Evolutionary conservation across 1,140 invertebrate genomes (phyloP), one percentile per base, ranked within the genome.

Genomic region (Drosophila hydei): DNA sequence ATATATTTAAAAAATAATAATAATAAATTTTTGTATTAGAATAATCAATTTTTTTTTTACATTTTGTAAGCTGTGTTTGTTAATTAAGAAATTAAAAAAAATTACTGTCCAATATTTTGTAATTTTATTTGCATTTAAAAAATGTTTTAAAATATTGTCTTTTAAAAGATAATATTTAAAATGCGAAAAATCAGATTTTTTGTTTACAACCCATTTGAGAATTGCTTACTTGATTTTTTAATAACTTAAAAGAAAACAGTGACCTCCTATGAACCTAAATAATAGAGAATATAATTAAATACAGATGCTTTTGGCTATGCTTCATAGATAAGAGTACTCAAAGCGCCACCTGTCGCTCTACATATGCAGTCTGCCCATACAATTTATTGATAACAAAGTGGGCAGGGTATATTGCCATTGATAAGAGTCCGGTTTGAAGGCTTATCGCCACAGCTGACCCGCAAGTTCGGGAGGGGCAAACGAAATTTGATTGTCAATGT

Each of bases 361-460:
- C 4, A 27, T 48, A n/a, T 48, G 48, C 30, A 9, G 27, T 7
- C 8, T 25, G 3, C 14, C 0, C n/a, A 11, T 3, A 33, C 11
- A 33, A 33, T 33, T 33, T 11, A 4, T n/a, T 54, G 30, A 36
- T 21, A 47, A 23, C 14, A 23, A 50, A 50, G 8, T 23, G 45
- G 64, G 65, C 40, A 38, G 4, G 40, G 16, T 16, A 11, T 21
- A n/a, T 43, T 7, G 3, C 0, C 12, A 0, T 8, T 30, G 65
- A 70, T 70, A 71, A 43, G 60, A 43, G 14, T 25, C 43, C 23
- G 12, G 18, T 36, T 54, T 21, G 11, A 21, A 12, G 18, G 14
- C 60, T 71, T 71, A 71, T 71, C 68, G 14, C 42, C 43, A 9
- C 9, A 43, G 52, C 18, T 65, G 52, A 65, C 61, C 61, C 52